These are phyloP conservation scores for Neomorphus geoffroyi DNA, from an alignment of 2,797 vertebrate species.

Conservation along the genomic window DNA sequence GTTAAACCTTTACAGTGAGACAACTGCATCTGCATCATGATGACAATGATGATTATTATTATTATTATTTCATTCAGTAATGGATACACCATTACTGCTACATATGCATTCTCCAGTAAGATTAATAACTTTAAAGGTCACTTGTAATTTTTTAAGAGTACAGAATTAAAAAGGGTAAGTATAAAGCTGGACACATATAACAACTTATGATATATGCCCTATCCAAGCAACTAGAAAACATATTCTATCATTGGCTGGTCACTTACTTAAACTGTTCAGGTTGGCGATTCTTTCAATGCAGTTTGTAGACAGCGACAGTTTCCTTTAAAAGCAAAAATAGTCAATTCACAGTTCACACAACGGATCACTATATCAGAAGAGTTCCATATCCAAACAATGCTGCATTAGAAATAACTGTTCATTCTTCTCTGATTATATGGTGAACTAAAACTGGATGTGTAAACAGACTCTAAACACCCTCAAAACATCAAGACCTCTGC, in stretches of 20 bases:
- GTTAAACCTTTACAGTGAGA: background rate
- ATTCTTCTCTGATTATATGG: background rate
- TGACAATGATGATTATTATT: no score
- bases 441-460: background rate
- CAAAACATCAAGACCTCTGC: background rate
- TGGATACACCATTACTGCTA: background rate
- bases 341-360: slow-evolving; percentile 34
- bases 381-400: background rate
- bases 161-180: background rate
- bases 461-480: background rate
- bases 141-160: background rate
- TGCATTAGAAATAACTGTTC: background rate
- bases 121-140: background rate
- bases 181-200: background rate
- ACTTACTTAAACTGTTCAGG: slow-evolving; percentile 94
- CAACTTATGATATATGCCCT: background rate
- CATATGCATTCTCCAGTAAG: background rate
- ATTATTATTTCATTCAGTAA: no score
- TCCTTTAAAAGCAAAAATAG: slow-evolving; percentile 82
- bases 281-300: slow-evolving; percentile 98
- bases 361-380: slow-evolving; percentile 15
- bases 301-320: slow-evolving; percentile 94
- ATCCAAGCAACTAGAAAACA: slow-evolving; percentile 27
- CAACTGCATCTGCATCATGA: no score
- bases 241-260: background rate